These are phyloP conservation scores for Syngnathus typhle DNA, from an alignment of 2,113 vertebrate species.

Conservation along the genomic window DNA sequence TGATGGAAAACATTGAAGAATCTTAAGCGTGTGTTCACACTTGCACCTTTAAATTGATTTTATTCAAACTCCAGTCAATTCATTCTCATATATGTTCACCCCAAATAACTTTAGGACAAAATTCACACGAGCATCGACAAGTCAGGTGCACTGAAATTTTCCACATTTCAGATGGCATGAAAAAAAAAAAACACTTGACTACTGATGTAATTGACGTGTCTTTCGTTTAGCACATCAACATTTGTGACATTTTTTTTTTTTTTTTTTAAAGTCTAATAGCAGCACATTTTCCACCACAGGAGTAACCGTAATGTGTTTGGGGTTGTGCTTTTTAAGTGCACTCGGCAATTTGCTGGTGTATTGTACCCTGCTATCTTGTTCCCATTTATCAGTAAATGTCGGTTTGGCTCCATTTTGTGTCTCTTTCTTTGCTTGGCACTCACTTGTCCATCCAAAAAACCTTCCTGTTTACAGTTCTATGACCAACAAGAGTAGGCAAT, in stretches of 20 bases:
- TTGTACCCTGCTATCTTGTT: too few species aligned
- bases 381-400: background rate
- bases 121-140: background rate
- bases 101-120: too few species aligned
- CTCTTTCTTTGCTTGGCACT: background rate
- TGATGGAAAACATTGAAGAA: conserved; percentile 9
- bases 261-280: too few species aligned
- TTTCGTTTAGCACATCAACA: background rate
- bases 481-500: background rate
- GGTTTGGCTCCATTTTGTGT: background rate
- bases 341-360: too few species aligned
- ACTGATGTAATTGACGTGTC: background rate
- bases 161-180: background rate
- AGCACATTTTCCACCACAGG: too few species aligned
- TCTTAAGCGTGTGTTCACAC: background rate
- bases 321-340: too few species aligned
- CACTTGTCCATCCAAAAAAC: background rate
- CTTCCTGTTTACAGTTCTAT: background rate
- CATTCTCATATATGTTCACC: too few species aligned
- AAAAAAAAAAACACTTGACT: background rate
- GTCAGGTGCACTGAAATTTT: background rate
- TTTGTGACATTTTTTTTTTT: too few species aligned
- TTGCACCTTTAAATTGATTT: background rate
- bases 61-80: too few species aligned
- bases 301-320: too few species aligned